phyloP scores from a whole-genome alignment of 2,113 vertebrate genomes.

The Ictidomys tridecemlineatus region DNA sequence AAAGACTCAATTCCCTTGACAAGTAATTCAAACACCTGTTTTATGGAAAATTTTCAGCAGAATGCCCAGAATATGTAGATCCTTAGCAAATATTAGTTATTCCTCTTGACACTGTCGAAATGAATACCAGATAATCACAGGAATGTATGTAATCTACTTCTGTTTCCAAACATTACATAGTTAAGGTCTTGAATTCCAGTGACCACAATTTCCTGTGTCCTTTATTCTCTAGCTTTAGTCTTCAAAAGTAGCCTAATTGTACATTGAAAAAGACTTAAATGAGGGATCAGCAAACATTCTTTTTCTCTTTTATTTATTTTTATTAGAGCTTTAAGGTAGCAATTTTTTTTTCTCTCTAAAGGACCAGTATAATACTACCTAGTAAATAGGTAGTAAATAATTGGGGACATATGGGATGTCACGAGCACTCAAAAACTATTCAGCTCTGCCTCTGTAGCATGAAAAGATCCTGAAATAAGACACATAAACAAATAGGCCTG shows the following conservation, averaged over 20 bases:
- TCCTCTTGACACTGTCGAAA: neutral
- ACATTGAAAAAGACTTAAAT: neutral
- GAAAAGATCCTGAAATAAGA: neutral
- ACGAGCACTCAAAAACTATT: neutral
- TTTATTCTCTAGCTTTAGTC: neutral
- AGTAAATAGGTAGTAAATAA: neutral
- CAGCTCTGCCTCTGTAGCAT: neutral
- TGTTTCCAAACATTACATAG: neutral
- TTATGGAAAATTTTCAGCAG: neutral
- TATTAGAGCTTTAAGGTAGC: too few species aligned
- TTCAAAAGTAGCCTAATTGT: neutral
- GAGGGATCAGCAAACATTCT: neutral
- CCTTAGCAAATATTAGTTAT: neutral
- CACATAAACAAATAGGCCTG: neutral
- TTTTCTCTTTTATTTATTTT: neutral
- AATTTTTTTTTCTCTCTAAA: neutral
- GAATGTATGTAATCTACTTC: neutral
- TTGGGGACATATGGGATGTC: neutral
- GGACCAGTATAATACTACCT: neutral
- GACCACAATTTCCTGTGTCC: neutral
- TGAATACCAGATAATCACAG: neutral
- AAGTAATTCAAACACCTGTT: neutral
- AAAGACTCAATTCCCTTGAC: neutral
- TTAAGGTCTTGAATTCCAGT: neutral
- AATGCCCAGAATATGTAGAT: neutral